A percentile compares a stretch with the other conserved stretches of the same genome.
Evolutionary conservation across 2,113 vertebrate genomes (phyloP).

Genomic region (Peucedramus taeniatus): DNA sequence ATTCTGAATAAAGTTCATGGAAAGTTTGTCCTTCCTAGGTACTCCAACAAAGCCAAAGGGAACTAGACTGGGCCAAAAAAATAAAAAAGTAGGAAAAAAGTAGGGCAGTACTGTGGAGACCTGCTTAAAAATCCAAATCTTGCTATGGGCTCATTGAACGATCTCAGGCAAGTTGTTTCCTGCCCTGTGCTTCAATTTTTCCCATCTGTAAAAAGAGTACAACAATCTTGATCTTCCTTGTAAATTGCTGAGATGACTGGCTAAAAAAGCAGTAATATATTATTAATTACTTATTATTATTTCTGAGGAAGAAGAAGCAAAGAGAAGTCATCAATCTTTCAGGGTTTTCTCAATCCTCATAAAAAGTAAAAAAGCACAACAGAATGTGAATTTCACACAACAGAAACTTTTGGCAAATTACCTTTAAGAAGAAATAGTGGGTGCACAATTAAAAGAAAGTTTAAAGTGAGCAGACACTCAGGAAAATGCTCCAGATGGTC

Average conservation of each 20-base stretch:
- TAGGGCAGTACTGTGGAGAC: slow-evolving; percentile 1
- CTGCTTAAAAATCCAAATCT: slow-evolving; percentile 28
- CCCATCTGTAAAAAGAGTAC: not conserved
- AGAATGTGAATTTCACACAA: not conserved
- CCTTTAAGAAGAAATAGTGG: not conserved
- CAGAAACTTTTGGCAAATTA: not conserved
- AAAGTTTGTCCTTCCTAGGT: slow-evolving; percentile 5
- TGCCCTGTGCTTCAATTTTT: slow-evolving; percentile 7
- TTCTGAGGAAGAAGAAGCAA: slow-evolving; percentile 3
- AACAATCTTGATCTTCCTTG: not conserved
- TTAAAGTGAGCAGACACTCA: slow-evolving; percentile 13
- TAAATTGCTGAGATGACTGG: not conserved
- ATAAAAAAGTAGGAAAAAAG: not conserved
- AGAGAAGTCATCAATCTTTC: not conserved
- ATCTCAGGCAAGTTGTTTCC: slow-evolving; percentile 27
- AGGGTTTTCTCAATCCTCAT: not conserved
- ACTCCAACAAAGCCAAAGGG: slow-evolving; percentile 15
- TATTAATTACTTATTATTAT: slow-evolving; percentile 7
- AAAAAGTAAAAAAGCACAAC: not conserved
- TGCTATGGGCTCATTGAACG: not conserved
- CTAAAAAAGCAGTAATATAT: not conserved
- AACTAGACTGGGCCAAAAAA: not conserved
- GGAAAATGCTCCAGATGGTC: slow-evolving; percentile 33
- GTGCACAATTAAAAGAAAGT: not conserved
- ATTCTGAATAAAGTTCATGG: slow-evolving; percentile 26